Conservation (phyloP, 2,113 vertebrate species). For the Apistogramma diplotaenia region DNA sequence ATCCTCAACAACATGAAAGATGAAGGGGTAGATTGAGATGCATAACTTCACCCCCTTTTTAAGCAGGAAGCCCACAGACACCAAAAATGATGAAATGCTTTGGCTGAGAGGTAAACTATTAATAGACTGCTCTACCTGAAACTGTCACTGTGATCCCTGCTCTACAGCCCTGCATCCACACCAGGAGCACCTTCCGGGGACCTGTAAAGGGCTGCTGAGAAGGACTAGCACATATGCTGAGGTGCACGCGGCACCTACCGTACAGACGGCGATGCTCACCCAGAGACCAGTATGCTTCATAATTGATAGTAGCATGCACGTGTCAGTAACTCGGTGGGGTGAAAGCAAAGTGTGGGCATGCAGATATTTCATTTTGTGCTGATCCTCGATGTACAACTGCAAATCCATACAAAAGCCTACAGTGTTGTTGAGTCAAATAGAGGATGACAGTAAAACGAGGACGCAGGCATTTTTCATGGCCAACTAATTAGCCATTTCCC, state of each 20-base stretch:
- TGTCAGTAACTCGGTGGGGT: slow-evolving; percentile 15
- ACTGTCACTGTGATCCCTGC: slow-evolving; percentile 79
- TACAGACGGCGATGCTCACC: not conserved
- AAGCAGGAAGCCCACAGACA: slow-evolving; percentile 79
- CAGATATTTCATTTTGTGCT: slow-evolving; percentile 29
- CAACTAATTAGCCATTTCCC: slow-evolving; percentile 69
- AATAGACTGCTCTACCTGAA: slow-evolving; percentile 83
- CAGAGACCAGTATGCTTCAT: slow-evolving; percentile 15
- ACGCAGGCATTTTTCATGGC: slow-evolving; percentile 65
- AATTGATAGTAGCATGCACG: slow-evolving; percentile 33
- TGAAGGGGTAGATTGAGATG: slow-evolving; percentile 76
- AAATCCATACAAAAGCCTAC: slow-evolving; percentile 32
- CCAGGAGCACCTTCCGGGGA: slow-evolving; percentile 64
- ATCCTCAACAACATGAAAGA: slow-evolving; percentile 76
- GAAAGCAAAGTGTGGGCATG: slow-evolving; percentile 16
- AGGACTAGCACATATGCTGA: slow-evolving; percentile 58
- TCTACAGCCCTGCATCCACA: slow-evolving; percentile 57
- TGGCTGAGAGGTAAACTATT: slow-evolving; percentile 81
- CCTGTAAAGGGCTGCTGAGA: slow-evolving; percentile 54
- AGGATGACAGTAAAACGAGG: slow-evolving; percentile 57
- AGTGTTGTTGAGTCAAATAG: slow-evolving; percentile 55
- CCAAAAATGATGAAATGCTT: slow-evolving; percentile 80
- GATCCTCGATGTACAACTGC: slow-evolving; percentile 41
- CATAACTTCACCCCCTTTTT: slow-evolving; percentile 67
- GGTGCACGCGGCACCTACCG: slow-evolving; percentile 8